Base-by-base conservation (phyloP, 1,140 invertebrate genomes). In the Anastrepha ludens region DNA sequence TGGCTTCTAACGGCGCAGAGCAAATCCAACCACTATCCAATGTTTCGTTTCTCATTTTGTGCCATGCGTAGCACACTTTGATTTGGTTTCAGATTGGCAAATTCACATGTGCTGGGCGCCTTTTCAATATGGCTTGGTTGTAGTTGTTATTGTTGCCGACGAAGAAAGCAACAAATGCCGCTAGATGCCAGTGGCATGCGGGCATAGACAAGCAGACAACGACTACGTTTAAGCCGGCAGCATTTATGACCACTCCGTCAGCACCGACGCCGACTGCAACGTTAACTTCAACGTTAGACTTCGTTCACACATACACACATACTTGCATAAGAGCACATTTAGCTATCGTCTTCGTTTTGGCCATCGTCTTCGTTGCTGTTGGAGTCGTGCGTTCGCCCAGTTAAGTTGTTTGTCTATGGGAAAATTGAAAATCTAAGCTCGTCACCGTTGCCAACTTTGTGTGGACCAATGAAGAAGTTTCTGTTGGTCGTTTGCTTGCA, bases 401-500 rank as follows among this genome's bases (percentile, higher is more conserved):
- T 74, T 74, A 55, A 6, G 67, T 62, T n/a, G n/a, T 81, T 86
- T 8, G 85, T 87, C 86, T 87, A 87, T 87, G 86, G 44, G 86
- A 87, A 81, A 88, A 88, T 39, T 86, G 60, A 85, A 81, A 62
- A 81, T 60, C 58, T 78, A 50, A 81, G 67, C 67, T 64, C 67
- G 47, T 62, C 62, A 13, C 2, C 65, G 86, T 50, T 41, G 20
- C 20, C 88, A 47, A 58, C 89, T 55, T 78, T 87, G 89, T 86
- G 20, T 86, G 81, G 88, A 88, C 85, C 88, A 87, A 87, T 86
- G 88, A 89, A 88, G 89, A 89, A 85, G 81, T 87, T 87, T 85
- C 70, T 50, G 47, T 58, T 20, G 50, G 74, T 81, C 47, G 74
- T 81, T 81, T 81, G 17, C 47, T 81, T 81, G 17, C 74, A 81